Conservation (phyloP, 2,797 vertebrate genomes). For the Merluccius polli region DNA sequence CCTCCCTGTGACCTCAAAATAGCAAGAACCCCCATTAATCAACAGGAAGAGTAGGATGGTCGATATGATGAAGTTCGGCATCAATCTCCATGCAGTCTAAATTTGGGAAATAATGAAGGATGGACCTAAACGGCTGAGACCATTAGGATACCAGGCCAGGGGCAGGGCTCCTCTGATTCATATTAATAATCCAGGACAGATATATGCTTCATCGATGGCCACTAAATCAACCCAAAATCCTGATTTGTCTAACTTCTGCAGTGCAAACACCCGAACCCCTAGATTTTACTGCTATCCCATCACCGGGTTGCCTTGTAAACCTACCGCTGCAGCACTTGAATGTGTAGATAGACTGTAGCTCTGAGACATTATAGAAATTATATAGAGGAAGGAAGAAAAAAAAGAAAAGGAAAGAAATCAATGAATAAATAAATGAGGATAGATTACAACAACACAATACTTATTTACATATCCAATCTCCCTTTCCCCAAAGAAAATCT, state of each 20-base stretch:
- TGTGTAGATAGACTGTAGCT: not conserved
- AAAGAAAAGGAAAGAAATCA: not conserved
- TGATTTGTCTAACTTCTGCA: not conserved
- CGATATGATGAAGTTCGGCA: constrained; percentile 39
- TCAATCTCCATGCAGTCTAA: constrained; percentile 59
- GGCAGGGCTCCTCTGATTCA: constrained; percentile 14
- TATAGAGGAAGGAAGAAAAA: not conserved
- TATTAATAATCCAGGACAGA: constrained; percentile 52
- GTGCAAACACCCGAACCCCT: not conserved
- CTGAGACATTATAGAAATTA: not conserved
- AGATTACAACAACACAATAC: not conserved
- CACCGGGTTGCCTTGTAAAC: not conserved
- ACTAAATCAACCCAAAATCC: not conserved
- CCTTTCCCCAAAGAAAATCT: no score
- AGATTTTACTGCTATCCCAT: not conserved
- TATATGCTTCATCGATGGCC: not conserved
- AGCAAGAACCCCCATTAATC: constrained; percentile 56
- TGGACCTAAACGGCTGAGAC: constrained; percentile 33
- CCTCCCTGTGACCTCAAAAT: constrained; percentile 52
- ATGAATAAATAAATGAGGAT: not conserved
- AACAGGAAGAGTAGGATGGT: constrained; percentile 27
- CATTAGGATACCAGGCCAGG: constrained; percentile 35
- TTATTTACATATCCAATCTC: no score
- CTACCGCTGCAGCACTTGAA: not conserved
- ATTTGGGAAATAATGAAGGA: constrained; percentile 57